Percentiles rank a stretch among this genome's conserved stretches.
Evolutionary conservation across 2,113 vertebrate genomes (phyloP).

Genomic region (Cochlearius cochlearius): DNA sequence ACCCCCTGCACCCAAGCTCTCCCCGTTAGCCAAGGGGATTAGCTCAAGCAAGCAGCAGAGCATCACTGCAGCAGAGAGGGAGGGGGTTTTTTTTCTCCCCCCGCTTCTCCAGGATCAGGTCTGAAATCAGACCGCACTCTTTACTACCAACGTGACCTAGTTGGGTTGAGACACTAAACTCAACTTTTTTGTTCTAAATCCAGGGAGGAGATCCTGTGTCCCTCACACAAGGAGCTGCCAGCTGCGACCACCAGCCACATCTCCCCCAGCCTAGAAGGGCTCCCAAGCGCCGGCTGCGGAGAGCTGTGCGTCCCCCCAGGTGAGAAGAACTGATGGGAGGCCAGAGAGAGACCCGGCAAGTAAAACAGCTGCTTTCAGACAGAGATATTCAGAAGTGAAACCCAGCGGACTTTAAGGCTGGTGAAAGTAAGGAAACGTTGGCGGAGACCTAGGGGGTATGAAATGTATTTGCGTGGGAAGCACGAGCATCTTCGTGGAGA

Average conservation of each 20-base stretch:
- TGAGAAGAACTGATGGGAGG: not conserved
- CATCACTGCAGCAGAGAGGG: not conserved
- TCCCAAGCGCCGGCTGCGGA: not conserved
- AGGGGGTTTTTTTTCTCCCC: too few species aligned
- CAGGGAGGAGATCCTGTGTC: not conserved
- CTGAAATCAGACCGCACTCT: not conserved
- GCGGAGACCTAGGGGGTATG: not conserved
- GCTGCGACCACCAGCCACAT: not conserved
- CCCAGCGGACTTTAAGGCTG: not conserved
- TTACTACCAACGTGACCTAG: not conserved
- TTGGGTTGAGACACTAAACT: fast-evolving
- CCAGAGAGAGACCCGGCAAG: not conserved
- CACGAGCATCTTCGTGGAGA: not conserved
- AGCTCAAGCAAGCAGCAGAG: not conserved
- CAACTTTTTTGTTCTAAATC: not conserved
- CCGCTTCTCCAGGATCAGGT: not conserved
- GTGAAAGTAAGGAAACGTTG: not conserved
- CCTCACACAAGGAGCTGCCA: not conserved
- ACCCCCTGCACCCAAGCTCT: not conserved
- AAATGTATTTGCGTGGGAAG: not conserved
- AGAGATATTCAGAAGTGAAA: not conserved
- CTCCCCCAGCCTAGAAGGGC: not conserved
- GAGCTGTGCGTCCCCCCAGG: not conserved
- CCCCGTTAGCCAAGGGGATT: not conserved
- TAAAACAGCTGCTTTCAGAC: not conserved